These are phyloP conservation scores for Metallyticus violacea DNA, from an alignment of 2,888 invertebrate species.

Conservation along the genomic window DNA sequence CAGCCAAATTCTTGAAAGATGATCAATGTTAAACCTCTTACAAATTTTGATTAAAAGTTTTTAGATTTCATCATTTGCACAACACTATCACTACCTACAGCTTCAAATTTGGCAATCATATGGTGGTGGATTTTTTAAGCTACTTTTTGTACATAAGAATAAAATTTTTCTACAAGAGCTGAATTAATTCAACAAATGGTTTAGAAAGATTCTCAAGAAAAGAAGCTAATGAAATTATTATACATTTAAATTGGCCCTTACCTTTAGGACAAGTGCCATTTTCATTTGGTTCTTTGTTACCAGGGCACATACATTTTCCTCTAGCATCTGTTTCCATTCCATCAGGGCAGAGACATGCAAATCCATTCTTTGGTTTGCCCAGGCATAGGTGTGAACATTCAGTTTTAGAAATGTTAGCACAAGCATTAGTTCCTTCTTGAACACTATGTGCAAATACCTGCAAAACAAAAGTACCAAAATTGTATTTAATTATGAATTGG, in stretches of 20 bases:
- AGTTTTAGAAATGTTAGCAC: constrained; percentile 50
- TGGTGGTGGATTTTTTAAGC: too few species aligned
- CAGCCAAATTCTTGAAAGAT: too few species aligned
- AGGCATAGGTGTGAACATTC: constrained; percentile 76
- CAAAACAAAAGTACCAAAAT: constrained; percentile 21
- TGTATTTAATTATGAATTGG: neutral
- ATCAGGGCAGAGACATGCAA: constrained; percentile 78
- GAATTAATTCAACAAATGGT: too few species aligned
- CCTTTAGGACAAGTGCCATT: constrained; percentile 67
- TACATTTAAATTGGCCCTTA: constrained; percentile 12
- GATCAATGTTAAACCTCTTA: too few species aligned
- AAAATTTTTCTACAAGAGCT: too few species aligned
- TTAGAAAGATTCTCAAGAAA: neutral
- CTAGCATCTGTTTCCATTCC: constrained; percentile 54
- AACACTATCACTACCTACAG: too few species aligned
- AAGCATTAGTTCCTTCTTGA: constrained; percentile 72
- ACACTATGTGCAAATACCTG: constrained; percentile 69
- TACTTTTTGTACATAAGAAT: too few species aligned
- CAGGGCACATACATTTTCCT: constrained; percentile 72
- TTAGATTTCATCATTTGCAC: too few species aligned
- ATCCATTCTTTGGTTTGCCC: constrained; percentile 64
- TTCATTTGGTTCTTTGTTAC: constrained; percentile 57
- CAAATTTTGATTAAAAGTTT: too few species aligned
- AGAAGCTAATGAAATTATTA: neutral
- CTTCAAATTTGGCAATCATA: too few species aligned